These are phyloP conservation scores for Exocentrus adspersus DNA, from an alignment of 2,888 invertebrate genomes.

Conservation along the genomic window DNA sequence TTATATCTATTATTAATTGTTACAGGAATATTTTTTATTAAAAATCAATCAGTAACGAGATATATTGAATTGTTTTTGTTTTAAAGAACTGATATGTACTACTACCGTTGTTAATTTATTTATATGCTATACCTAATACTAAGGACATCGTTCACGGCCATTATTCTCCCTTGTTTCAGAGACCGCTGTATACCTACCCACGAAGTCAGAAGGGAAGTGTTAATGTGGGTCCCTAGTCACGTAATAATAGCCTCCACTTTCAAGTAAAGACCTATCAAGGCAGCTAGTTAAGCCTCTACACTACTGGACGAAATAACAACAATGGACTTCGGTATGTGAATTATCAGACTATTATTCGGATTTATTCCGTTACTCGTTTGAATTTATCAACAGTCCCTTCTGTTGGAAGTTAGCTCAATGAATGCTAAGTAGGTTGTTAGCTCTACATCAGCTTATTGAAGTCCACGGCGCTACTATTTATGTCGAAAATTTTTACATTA, in stretches of 20 bases:
- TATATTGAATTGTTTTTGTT: too few relatives aligned
- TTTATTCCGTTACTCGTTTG: conserved; percentile 48
- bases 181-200: conserved; percentile 8
- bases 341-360: conserved; percentile 40
- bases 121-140: too few relatives aligned
- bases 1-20: too few relatives aligned
- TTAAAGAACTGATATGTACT: too few relatives aligned
- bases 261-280: conserved; percentile 21
- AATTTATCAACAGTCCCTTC: conserved; percentile 49
- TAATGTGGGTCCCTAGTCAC: conserved; percentile 52
- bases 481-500: too few relatives aligned
- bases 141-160: not conserved
- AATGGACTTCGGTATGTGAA: conserved; percentile 61
- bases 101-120: too few relatives aligned
- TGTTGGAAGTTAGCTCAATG: conserved; percentile 3
- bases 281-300: not conserved
- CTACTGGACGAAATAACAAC: conserved; percentile 38
- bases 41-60: too few relatives aligned
- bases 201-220: conserved; percentile 43
- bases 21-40: too few relatives aligned
- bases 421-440: conserved; percentile 16
- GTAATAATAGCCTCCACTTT: conserved; percentile 37
- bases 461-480: too few relatives aligned
- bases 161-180: conserved; percentile 32
- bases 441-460: conserved; percentile 30